Evolutionary conservation across 2,113 vertebrate species (phyloP).

Genomic region (Nipponia nippon): DNA sequence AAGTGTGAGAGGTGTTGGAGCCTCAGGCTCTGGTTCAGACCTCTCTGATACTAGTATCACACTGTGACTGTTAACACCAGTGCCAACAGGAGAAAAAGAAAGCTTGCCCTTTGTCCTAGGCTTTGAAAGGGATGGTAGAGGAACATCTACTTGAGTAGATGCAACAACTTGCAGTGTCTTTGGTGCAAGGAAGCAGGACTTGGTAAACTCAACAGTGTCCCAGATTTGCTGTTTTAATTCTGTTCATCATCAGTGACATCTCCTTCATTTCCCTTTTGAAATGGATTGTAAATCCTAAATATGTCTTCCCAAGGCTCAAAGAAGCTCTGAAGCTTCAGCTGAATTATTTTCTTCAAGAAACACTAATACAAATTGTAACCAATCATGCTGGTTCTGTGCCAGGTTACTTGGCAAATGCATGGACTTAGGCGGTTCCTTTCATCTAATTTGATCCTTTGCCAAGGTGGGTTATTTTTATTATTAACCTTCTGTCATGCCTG

Average conservation of each 20-base stretch:
- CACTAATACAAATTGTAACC: not conserved
- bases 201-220: not conserved
- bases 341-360: not conserved
- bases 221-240: not conserved
- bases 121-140: not conserved
- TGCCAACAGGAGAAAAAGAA: not conserved
- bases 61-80: not conserved
- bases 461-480: conserved; percentile 49
- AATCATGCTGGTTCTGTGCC: not conserved
- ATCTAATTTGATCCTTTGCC: conserved; percentile 27
- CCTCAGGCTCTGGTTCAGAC: not conserved
- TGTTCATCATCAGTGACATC: not conserved
- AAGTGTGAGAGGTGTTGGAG: not conserved
- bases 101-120: not conserved
- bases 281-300: not conserved
- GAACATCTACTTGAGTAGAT: not conserved
- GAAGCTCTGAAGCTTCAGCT: not conserved
- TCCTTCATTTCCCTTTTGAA: not conserved
- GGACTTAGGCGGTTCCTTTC: not conserved
- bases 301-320: not conserved
- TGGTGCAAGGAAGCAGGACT: not conserved
- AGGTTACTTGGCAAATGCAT: conserved; percentile 23
- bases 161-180: not conserved
- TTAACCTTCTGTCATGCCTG: conserved; percentile 41
- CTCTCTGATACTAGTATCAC: not conserved